These are phyloP conservation scores for Eciton burchellii DNA, from an alignment of 1,140 invertebrate genomes.

Conservation along the genomic window DNA sequence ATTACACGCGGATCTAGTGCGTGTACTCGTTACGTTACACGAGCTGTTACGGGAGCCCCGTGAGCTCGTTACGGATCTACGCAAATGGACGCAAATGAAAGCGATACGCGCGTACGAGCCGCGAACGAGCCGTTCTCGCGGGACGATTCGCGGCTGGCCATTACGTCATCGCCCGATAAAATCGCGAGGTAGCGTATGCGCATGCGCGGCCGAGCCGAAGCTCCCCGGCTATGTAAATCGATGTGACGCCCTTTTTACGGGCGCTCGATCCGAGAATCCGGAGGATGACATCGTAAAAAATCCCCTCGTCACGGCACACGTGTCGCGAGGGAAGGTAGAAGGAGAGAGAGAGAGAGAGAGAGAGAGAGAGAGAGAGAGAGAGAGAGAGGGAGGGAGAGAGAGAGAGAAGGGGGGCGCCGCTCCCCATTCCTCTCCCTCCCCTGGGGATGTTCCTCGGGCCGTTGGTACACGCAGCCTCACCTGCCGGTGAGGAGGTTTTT, in stretches of 20 bases:
- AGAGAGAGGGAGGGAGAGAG: no score
- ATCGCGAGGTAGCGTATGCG: conserved; percentile 56
- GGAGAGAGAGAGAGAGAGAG: no score
- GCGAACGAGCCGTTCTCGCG: no score
- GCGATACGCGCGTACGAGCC: no score
- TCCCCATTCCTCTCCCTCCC: background rate
- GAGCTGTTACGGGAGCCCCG: no score
- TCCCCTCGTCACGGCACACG: conserved; percentile 80
- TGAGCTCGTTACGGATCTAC: no score
- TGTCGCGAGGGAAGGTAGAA: conserved; percentile 69
- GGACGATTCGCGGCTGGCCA: no score
- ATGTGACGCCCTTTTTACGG: conserved; percentile 74
- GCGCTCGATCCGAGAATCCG: conserved; percentile 59
- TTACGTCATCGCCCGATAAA: conserved; percentile 51
- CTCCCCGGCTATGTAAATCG: conserved; percentile 79
- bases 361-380: no score
- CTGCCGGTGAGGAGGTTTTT: conserved; percentile 65
- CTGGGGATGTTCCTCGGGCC: conserved; percentile 12
- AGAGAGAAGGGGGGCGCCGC: no score
- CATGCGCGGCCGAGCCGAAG: conserved; percentile 66
- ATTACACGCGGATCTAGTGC: conserved; percentile 3
- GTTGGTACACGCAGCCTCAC: conserved; percentile 68
- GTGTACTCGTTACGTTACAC: no score
- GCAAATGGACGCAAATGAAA: background rate
- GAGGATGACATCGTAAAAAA: conserved; percentile 80